Evolutionary conservation across 1,140 invertebrate species (phyloP).

Genomic region (Andricus grossulariae): DNA sequence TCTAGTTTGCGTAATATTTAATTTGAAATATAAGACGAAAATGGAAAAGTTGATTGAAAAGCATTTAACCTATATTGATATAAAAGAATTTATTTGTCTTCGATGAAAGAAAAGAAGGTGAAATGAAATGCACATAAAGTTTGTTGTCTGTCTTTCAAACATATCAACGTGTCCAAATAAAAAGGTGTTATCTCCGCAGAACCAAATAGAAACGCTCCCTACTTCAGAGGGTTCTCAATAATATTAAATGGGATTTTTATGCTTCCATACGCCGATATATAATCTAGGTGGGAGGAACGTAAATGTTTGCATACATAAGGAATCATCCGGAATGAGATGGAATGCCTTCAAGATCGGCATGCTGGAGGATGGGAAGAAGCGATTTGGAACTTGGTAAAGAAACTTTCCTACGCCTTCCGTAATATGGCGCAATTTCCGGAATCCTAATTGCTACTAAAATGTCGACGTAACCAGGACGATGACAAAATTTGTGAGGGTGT

Average conservation of each 20-base stretch:
- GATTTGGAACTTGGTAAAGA: neutral
- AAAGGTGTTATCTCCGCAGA: too few relatives aligned
- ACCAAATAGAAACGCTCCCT: too few relatives aligned
- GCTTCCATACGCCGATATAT: too few relatives aligned
- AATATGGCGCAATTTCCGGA: conserved; percentile 6
- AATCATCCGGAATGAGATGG: conserved; percentile 19
- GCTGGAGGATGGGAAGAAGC: neutral
- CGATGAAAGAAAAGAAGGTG: neutral
- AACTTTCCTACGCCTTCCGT: conserved; percentile 3
- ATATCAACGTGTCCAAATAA: too few relatives aligned
- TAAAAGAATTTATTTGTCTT: conserved; percentile 1
- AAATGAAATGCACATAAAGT: conserved; percentile 26
- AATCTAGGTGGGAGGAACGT: neutral
- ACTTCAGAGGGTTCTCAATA: too few relatives aligned
- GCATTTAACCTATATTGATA: neutral
- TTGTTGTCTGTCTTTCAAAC: neutral
- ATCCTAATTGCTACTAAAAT: conserved; percentile 21
- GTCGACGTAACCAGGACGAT: neutral
- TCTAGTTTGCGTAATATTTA: too few relatives aligned
- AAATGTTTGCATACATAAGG: conserved; percentile 13
- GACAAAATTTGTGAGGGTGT: neutral
- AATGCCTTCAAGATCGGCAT: conserved; percentile 1
- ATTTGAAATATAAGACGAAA: neutral
- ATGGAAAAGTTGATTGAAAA: neutral
- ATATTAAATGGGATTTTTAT: too few relatives aligned